These are phyloP conservation scores for Eidolon helvum DNA, from an alignment of 2,113 vertebrate genomes.

Conservation along the genomic window DNA sequence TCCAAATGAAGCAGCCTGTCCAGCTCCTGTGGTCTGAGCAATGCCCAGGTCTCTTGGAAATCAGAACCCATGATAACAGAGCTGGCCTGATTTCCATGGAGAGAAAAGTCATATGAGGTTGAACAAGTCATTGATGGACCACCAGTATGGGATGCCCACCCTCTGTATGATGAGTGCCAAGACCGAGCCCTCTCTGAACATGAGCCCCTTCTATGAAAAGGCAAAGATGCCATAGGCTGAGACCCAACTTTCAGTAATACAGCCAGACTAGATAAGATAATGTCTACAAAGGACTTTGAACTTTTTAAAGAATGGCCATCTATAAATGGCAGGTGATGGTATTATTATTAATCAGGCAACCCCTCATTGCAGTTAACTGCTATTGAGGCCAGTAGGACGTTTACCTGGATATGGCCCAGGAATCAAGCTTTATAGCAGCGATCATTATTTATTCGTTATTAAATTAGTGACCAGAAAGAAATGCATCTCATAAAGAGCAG, in stretches of 20 bases:
- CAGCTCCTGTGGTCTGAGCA: neutral
- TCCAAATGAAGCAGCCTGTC: neutral
- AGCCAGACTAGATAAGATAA: constrained; percentile 34
- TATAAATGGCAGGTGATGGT: constrained; percentile 58
- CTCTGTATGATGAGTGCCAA: neutral
- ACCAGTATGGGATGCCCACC: neutral
- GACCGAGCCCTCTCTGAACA: neutral
- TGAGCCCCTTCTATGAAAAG: neutral
- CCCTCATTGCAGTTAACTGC: constrained; percentile 63
- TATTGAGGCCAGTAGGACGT: neutral
- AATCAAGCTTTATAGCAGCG: neutral
- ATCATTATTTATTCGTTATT: constrained; percentile 59
- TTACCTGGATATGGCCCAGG: constrained; percentile 40
- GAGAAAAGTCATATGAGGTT: neutral
- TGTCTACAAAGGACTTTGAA: constrained; percentile 36
- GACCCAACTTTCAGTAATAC: neutral
- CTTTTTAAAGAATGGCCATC: constrained; percentile 8
- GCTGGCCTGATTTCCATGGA: neutral
- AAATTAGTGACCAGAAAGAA: constrained; percentile 42
- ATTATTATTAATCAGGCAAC: constrained; percentile 68
- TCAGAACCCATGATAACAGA: neutral
- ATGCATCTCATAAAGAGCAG: neutral
- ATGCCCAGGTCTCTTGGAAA: neutral
- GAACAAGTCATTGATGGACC: neutral
- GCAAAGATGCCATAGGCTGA: neutral